Base-by-base conservation (phyloP, 2,113 vertebrate genomes). In the Tichodroma muraria region DNA sequence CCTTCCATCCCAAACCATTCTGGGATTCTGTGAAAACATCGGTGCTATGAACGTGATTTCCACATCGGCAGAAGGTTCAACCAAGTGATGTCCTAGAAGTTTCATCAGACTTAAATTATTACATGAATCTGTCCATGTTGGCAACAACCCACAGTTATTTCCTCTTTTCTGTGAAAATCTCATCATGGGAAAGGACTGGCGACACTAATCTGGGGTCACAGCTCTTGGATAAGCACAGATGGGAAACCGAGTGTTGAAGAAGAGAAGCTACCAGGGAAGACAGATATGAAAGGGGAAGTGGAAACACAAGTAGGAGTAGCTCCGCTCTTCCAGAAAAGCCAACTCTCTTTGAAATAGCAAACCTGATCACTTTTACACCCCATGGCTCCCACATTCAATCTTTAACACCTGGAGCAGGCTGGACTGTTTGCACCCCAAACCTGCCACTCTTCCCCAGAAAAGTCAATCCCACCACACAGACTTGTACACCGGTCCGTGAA, bases 21-120 rank as follows among this genome's bases (percentile, higher is more conserved):
- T 18, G 28, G 2, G 24, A 66, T 52, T 61, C 35, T 61, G 27
- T 31, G 54, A 61, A 54, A 49, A 64, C 4, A 1, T 15, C 0
- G 0, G 8, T 1, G 6, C 47, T 42, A 3, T 0, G 8, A 70
- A 70, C 2, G 2, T 4, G 5, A 18, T n/a, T 52, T 60, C 21
- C 12, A 23, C 25, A 25, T 18, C 70, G 52, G 21, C 59, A 44
- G 63, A 44, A 70, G 25, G 50, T 61, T 80, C 45, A 52, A 33
- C 14, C 21, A 38, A 47, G 17, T 15, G 38, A 38, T 8, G 1
- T 14, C 42, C 61, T 30, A 40, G 6, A 37, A 45, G 11, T 16
- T 38, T 23, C 10, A 17, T 11, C 33, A 77, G 31, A 17, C 21
- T 42, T 13, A 9, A 78, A 49, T 66, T 13, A 31, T 6, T 15